A percentile compares a stretch with the other conserved stretches of the same genome.
Evolutionary conservation across 2,113 vertebrate genomes (phyloP).

Genomic region (mouse (Mus musculus)): DNA sequence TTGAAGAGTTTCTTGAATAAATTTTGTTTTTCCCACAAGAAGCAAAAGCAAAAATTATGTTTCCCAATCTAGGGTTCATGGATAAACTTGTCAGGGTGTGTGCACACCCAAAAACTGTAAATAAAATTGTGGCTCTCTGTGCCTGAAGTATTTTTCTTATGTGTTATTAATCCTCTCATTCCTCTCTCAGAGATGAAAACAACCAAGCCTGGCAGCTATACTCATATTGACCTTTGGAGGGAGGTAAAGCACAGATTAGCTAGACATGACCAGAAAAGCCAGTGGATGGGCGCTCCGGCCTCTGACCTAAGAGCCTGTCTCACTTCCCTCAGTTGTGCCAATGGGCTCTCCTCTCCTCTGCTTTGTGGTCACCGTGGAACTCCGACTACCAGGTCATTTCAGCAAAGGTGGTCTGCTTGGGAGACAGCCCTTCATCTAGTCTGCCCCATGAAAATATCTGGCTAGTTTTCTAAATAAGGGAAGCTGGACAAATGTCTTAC

Average conservation of each 20-base stretch:
- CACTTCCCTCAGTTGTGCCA: background rate
- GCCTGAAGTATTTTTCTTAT: background rate
- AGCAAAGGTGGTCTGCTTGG: background rate
- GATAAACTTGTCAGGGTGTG: background rate
- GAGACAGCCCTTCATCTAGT: background rate
- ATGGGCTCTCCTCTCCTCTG: background rate
- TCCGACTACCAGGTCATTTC: background rate
- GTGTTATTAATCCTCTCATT: background rate
- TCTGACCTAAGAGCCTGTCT: background rate
- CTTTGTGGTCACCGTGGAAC: background rate
- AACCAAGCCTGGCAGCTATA: background rate
- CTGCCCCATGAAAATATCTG: background rate
- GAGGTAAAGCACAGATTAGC: background rate
- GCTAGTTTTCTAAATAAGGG: background rate
- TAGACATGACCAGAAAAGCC: background rate
- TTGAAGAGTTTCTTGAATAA: slow-evolving; percentile 8
- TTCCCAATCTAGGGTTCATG: background rate
- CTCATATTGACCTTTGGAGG: background rate
- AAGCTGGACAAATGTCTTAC: background rate
- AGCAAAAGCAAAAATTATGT: background rate
- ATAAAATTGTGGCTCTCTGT: background rate
- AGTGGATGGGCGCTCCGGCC: background rate
- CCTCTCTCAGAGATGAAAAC: background rate
- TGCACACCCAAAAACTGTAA: background rate
- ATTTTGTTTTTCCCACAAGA: background rate